A percentile compares a stretch with the other conserved stretches of the same genome.
Evolutionary conservation across 2,797 vertebrate genomes (phyloP).

Genomic region (Percopsis omiscomaycus): DNA sequence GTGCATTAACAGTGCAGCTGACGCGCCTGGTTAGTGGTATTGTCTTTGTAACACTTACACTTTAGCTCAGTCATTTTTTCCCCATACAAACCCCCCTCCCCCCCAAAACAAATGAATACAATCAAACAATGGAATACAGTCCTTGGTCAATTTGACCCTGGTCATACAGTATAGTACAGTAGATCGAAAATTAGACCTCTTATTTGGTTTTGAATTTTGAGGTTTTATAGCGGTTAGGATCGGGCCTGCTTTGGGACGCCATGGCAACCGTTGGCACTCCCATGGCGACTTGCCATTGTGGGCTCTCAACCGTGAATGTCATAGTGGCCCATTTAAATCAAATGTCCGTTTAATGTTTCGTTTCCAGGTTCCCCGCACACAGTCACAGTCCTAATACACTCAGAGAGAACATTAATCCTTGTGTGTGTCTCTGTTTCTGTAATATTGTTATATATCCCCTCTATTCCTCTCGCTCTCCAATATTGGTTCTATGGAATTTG

Average conservation of each 20-base stretch:
- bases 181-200: background rate
- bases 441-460: too few relatives aligned
- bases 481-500: background rate
- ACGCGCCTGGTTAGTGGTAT: too few relatives aligned
- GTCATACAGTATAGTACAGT: background rate
- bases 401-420: background rate
- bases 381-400: background rate
- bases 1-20: too few relatives aligned
- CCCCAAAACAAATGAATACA: too few relatives aligned
- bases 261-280: background rate
- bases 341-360: conserved; percentile 35
- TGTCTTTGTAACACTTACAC: too few relatives aligned
- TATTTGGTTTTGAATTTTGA: conserved; percentile 11
- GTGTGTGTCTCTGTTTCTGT: conserved; percentile 18
- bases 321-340: conserved; percentile 40
- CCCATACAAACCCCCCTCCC: too few relatives aligned
- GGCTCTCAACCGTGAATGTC: conserved; percentile 58
- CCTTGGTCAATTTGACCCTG: conserved; percentile 25
- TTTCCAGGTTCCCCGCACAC: background rate
- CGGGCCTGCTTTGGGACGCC: background rate
- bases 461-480: background rate
- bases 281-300: background rate
- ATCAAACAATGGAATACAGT: background rate
- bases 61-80: too few relatives aligned
- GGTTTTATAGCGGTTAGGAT: background rate